phyloP scores from a whole-genome alignment of 2,888 invertebrate species.

The Notocelia uddmanniana region DNA sequence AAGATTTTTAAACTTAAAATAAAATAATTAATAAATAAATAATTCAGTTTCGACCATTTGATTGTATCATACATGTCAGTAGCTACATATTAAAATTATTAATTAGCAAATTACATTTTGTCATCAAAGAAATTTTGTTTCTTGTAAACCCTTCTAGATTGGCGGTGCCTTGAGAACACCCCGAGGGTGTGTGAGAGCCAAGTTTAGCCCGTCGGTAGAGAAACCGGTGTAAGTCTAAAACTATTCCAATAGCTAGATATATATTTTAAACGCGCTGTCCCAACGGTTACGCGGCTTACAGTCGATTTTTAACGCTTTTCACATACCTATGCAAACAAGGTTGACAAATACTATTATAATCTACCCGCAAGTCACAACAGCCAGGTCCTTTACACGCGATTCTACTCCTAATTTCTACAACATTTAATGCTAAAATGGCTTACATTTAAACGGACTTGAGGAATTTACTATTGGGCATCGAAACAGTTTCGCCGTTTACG shows the following conservation, averaged over 20 bases:
- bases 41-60: no score
- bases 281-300: constrained; percentile 46
- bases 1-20: no score
- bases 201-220: no score
- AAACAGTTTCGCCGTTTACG: not conserved
- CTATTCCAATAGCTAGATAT: not conserved
- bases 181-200: no score
- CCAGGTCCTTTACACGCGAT: not conserved
- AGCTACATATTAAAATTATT: no score
- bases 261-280: constrained; percentile 7
- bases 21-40: no score
- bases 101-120: no score
- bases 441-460: not conserved
- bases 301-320: constrained; percentile 62
- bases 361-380: not conserved
- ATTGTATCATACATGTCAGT: no score
- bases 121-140: no score
- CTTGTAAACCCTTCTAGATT: no score
- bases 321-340: constrained; percentile 61
- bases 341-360: constrained; percentile 33
- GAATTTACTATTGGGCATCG: not conserved
- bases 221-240: not conserved
- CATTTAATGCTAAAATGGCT: not conserved
- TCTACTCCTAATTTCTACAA: not conserved
- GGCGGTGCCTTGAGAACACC: no score